Percentiles rank a stretch among this genome's conserved stretches.
phyloP scores from a whole-genome alignment of 2,888 invertebrate genomes.

The Plagodis pulveraria region DNA sequence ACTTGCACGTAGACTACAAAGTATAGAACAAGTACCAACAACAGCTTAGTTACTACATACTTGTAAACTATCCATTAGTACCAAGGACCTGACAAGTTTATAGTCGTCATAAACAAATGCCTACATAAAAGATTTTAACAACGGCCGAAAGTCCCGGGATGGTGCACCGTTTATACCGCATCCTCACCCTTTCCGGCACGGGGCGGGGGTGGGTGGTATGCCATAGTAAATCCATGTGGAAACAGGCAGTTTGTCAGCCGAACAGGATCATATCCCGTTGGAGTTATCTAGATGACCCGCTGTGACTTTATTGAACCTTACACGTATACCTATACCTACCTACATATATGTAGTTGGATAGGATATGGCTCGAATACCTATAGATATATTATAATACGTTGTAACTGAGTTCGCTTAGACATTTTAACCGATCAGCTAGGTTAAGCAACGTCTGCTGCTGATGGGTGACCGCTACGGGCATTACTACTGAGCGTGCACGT shows the following conservation, averaged over 20 bases:
- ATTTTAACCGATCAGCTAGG: too few relatives aligned
- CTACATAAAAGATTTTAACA: slow-evolving; percentile 35
- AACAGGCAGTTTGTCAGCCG: slow-evolving; percentile 48
- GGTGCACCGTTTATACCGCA: slow-evolving; percentile 24
- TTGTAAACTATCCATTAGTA: background rate
- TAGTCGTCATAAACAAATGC: slow-evolving; percentile 36
- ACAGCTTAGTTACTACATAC: too few relatives aligned
- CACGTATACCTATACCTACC: background rate
- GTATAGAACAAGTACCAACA: too few relatives aligned
- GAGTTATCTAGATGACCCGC: slow-evolving; percentile 47
- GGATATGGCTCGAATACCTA: too few relatives aligned
- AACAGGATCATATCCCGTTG: slow-evolving; percentile 40
- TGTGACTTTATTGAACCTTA: slow-evolving; percentile 33
- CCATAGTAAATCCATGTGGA: slow-evolving; percentile 46
- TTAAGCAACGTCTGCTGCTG: too few relatives aligned
- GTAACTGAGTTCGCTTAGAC: too few relatives aligned
- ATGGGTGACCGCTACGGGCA: too few relatives aligned
- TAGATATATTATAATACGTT: too few relatives aligned
- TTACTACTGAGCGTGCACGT: too few relatives aligned
- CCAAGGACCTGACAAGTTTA: slow-evolving; percentile 19
- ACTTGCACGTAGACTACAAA: too few relatives aligned
- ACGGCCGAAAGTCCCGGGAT: slow-evolving; percentile 25
- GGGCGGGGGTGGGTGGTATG: slow-evolving; percentile 1
- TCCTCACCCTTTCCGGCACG: slow-evolving; percentile 22
- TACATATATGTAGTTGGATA: too few relatives aligned